Evolutionary conservation across 92 coral and sea anemone species (phyloP).

Genomic region (Porites evermanni): DNA sequence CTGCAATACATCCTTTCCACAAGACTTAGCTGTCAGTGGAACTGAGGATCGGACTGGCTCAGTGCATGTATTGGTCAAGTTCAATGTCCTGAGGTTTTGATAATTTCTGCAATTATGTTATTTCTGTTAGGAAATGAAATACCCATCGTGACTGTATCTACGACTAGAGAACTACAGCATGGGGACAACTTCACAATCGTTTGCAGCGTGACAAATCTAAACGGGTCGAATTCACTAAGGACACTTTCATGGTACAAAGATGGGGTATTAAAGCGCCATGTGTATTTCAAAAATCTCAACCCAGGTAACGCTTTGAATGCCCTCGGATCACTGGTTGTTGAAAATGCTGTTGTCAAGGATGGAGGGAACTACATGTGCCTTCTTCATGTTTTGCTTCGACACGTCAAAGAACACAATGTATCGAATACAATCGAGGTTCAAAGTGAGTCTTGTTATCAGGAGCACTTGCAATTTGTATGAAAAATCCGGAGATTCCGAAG

Average conservation of each 20-base stretch:
- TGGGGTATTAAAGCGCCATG: slow-evolving; percentile 6
- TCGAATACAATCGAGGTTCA: slow-evolving; percentile 12
- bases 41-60: no score
- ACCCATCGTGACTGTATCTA: slow-evolving; percentile 35
- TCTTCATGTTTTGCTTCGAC: slow-evolving; percentile 26
- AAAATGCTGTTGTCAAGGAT: slow-evolving; percentile 25
- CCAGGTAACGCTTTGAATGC: slow-evolving; percentile 6
- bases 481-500: no score
- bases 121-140: slow-evolving; percentile 31
- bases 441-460: slow-evolving; percentile 19
- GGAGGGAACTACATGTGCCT: slow-evolving; percentile 47
- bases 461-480: no score
- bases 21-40: no score
- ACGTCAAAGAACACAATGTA: slow-evolving; percentile 32
- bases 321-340: slow-evolving; percentile 23
- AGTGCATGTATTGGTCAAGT: no score
- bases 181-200: slow-evolving; percentile 30
- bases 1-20: no score
- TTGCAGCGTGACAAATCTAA: slow-evolving; percentile 39
- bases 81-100: no score
- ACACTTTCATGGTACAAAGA: slow-evolving; percentile 54
- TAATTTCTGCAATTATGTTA: no score
- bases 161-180: neutral
- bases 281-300: slow-evolving; percentile 12
- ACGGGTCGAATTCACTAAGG: neutral